phyloP scores from a whole-genome alignment of 2,797 vertebrate genomes.

The Hypotaenidia philippensis region DNA sequence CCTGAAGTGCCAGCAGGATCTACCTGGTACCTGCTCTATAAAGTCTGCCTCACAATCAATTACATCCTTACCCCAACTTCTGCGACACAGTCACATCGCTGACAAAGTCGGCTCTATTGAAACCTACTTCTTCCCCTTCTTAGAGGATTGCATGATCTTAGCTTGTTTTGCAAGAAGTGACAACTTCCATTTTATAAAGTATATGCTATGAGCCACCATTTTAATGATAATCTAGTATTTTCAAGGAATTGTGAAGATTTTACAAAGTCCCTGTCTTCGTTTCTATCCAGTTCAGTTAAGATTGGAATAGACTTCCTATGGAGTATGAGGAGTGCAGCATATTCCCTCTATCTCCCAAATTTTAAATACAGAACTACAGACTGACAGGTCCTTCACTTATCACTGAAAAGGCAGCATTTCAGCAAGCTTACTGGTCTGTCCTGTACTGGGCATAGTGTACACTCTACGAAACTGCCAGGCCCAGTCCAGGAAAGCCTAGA shows the following conservation, averaged over 20 bases:
- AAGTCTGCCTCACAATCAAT: background rate
- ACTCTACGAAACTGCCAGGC: background rate
- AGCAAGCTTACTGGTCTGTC: background rate
- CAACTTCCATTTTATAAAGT: background rate
- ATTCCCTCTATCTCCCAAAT: background rate
- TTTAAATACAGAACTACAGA: background rate
- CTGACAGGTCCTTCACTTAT: background rate
- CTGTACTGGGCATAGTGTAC: background rate
- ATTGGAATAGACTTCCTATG: background rate
- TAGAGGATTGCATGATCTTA: background rate
- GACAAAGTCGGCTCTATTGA: background rate
- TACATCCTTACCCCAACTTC: background rate
- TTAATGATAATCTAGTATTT: background rate
- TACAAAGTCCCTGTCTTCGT: background rate
- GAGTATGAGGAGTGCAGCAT: background rate
- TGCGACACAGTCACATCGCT: background rate
- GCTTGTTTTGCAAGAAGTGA: background rate
- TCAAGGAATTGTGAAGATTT: background rate
- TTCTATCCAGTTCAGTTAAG: background rate
- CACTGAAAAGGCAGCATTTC: background rate
- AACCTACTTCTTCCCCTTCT: background rate
- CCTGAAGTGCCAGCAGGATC: background rate
- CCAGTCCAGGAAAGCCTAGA: background rate
- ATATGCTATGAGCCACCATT: background rate
- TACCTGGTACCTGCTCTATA: background rate